Evolutionary conservation across 2,888 invertebrate genomes (phyloP).

Genomic region (Cryptops parisi): DNA sequence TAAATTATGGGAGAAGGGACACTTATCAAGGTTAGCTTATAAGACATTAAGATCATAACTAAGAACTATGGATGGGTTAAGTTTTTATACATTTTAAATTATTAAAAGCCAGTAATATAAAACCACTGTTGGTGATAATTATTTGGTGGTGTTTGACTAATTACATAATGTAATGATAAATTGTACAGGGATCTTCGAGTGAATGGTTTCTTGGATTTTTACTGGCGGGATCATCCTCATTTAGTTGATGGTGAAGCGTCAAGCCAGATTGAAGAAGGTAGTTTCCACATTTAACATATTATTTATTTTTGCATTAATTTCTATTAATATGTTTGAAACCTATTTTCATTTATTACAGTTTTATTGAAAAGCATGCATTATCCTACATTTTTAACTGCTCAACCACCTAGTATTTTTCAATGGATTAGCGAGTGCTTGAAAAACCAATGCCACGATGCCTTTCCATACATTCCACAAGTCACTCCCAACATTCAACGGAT

Average conservation of each 20-base stretch:
- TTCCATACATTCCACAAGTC: conserved; percentile 56
- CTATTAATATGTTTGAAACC: background rate
- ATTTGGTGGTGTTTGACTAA: too few relatives aligned
- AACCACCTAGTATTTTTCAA: conserved; percentile 55
- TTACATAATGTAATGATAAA: too few relatives aligned
- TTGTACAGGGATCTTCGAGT: conserved; percentile 54
- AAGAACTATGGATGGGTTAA: too few relatives aligned
- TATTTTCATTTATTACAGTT: background rate
- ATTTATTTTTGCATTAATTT: conserved; percentile 10
- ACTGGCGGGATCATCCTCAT: conserved; percentile 69
- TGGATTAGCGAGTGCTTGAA: conserved; percentile 52
- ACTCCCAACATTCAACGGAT: conserved; percentile 46
- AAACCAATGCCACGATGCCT: conserved; percentile 40
- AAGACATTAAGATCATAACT: too few relatives aligned
- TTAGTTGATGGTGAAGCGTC: conserved; percentile 31
- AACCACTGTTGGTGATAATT: too few relatives aligned
- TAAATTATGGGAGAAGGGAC: too few relatives aligned
- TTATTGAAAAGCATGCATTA: conserved; percentile 26
- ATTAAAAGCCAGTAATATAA: too few relatives aligned
- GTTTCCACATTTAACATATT: conserved; percentile 13
- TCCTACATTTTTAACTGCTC: conserved; percentile 45
- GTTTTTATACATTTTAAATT: too few relatives aligned
- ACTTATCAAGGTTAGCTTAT: too few relatives aligned
- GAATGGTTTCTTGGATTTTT: conserved; percentile 56
- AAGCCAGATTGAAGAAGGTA: conserved; percentile 37